These are phyloP conservation scores for Calcarius ornatus DNA, from an alignment of 2,113 vertebrate genomes.

Conservation along the genomic window DNA sequence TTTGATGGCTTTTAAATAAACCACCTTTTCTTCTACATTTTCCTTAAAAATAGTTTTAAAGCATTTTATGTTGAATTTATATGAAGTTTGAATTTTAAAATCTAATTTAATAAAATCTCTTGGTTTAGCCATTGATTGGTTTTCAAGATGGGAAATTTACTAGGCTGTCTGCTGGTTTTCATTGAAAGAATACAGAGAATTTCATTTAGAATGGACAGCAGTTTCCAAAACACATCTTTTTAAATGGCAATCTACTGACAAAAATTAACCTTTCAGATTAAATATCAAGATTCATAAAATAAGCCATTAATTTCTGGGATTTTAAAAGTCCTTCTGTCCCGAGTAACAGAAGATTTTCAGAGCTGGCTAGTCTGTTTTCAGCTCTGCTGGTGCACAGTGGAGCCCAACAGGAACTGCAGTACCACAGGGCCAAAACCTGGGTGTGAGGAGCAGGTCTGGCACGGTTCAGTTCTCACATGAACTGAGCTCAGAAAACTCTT, in stretches of 20 bases:
- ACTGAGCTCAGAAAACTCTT: not conserved
- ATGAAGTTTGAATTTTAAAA: not conserved
- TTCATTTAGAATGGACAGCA: conserved; percentile 4
- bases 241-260: not conserved
- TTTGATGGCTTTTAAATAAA: not conserved
- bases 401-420: not conserved
- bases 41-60: not conserved
- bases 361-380: not conserved
- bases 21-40: not conserved
- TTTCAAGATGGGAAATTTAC: not conserved
- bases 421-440: not conserved
- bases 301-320: not conserved
- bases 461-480: not conserved
- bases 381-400: not conserved
- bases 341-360: conserved; percentile 10
- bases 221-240: not conserved
- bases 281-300: conserved; percentile 22
- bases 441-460: conserved; percentile 1
- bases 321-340: not conserved
- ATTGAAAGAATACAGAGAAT: not conserved
- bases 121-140: not conserved
- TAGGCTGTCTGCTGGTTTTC: not conserved
- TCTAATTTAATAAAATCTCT: not conserved
- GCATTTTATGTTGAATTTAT: not conserved
- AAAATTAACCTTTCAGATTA: conserved; percentile 24